Evolutionary conservation across 2,888 invertebrate species (phyloP).

Genomic region (Sycophila texana): DNA sequence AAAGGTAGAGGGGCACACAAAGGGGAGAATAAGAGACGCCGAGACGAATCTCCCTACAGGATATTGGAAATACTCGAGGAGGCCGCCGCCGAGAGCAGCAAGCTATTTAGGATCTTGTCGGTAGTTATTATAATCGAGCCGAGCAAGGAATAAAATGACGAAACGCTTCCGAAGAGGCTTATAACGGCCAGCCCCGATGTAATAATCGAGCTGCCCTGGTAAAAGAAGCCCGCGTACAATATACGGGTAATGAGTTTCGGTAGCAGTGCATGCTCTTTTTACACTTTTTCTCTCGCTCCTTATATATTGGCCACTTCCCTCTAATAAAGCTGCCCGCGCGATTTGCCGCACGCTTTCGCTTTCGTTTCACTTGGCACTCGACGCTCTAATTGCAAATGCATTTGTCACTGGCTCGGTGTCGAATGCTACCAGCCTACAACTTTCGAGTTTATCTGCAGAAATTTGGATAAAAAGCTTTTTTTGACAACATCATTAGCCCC

Average conservation of each 20-base stretch:
- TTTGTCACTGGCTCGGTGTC: not conserved
- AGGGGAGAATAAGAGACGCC: slow-evolving; percentile 51
- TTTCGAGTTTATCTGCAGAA: too few species aligned
- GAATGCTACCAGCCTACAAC: too few species aligned
- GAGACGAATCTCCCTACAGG: slow-evolving; percentile 72
- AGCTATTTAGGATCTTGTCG: slow-evolving; percentile 67
- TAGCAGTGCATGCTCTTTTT: slow-evolving; percentile 33
- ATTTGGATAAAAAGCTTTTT: too few species aligned
- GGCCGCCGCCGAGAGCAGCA: slow-evolving; percentile 51
- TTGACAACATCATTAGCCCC: too few species aligned
- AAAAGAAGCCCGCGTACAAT: slow-evolving; percentile 23
- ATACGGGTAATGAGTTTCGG: slow-evolving; percentile 48
- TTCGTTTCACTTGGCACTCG: slow-evolving; percentile 13
- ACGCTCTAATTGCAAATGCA: slow-evolving; percentile 22
- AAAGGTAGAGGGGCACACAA: slow-evolving; percentile 30
- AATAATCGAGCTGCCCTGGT: slow-evolving; percentile 18
- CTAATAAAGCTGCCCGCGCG: slow-evolving; percentile 25
- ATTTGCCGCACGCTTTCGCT: slow-evolving; percentile 13
- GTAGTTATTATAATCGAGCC: slow-evolving; percentile 71
- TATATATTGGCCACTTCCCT: not conserved
- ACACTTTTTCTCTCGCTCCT: not conserved
- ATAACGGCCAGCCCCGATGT: slow-evolving; percentile 9
- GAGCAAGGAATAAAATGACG: slow-evolving; percentile 62
- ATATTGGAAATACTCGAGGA: slow-evolving; percentile 74
- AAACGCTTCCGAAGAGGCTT: slow-evolving; percentile 46